A percentile compares a stretch with the other conserved stretches of the same genome.
Evolutionary conservation across 2,113 vertebrate species (phyloP).

Genomic region (Zosterops lateralis): DNA sequence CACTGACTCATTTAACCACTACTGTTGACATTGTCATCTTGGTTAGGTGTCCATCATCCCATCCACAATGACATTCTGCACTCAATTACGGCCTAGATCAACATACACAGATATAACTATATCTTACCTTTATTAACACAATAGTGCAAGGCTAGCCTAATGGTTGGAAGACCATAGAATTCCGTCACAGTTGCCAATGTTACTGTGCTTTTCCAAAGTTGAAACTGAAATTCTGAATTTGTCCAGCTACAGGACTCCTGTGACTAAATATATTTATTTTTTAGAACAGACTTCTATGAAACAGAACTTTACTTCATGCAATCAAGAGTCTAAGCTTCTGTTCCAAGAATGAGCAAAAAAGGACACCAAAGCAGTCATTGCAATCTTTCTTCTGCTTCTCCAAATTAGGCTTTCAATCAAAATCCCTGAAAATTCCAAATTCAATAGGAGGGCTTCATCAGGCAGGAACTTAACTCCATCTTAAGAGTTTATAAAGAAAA

Average conservation of each 20-base stretch:
- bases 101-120: background rate
- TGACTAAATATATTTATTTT: background rate
- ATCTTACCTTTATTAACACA: background rate
- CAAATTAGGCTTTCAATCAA: background rate
- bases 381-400: background rate
- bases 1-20: background rate
- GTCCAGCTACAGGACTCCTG: background rate
- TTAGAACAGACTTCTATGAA: background rate
- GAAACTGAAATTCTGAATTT: background rate
- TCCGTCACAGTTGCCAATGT: background rate
- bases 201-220: background rate
- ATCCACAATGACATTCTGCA: background rate
- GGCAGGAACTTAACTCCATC: background rate
- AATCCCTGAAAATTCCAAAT: background rate
- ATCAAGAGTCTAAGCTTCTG: background rate
- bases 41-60: background rate
- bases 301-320: background rate
- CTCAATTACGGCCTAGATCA: background rate
- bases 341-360: background rate
- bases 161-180: accelerated
- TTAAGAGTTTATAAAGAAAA: background rate
- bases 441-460: background rate
- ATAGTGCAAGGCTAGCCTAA: background rate
- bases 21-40: background rate
- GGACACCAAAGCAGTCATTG: background rate